Percentiles rank a stretch among this genome's conserved stretches.
These are phyloP conservation scores for Coccyzus lansbergi DNA, from an alignment of 2,797 vertebrate genomes.

Conservation along the genomic window DNA sequence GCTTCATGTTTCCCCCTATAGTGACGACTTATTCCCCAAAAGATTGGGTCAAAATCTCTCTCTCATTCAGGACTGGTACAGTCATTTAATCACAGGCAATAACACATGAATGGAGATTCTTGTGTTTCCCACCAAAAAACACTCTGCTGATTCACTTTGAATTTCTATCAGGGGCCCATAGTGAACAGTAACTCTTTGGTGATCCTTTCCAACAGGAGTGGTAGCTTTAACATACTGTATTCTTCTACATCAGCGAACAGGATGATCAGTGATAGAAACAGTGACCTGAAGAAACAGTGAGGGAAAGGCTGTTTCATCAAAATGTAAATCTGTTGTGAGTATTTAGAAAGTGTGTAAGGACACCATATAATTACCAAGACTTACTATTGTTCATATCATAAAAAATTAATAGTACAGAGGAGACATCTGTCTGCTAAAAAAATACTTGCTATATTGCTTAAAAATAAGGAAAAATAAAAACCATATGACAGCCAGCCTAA, in stretches of 20 bases:
- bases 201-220: neutral
- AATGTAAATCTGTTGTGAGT: neutral
- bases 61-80: neutral
- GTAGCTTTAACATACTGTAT: neutral
- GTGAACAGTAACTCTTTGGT: neutral
- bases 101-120: rapidly evolving
- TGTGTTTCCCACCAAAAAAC: rapidly evolving
- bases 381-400: neutral
- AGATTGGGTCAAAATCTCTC: neutral
- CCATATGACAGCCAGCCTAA: neutral
- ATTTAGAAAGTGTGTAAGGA: neutral
- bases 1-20: neutral
- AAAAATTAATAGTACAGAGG: neutral
- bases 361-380: neutral
- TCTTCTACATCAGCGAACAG: neutral
- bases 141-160: neutral
- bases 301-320: neutral
- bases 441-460: neutral
- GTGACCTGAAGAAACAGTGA: neutral
- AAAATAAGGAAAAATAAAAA: constrained; percentile 29
- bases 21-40: neutral
- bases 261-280: neutral
- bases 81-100: neutral
- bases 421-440: neutral
- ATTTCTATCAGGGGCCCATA: neutral